Conservation (phyloP, 2,113 vertebrate species). For the Datnioides undecimradiatus region DNA sequence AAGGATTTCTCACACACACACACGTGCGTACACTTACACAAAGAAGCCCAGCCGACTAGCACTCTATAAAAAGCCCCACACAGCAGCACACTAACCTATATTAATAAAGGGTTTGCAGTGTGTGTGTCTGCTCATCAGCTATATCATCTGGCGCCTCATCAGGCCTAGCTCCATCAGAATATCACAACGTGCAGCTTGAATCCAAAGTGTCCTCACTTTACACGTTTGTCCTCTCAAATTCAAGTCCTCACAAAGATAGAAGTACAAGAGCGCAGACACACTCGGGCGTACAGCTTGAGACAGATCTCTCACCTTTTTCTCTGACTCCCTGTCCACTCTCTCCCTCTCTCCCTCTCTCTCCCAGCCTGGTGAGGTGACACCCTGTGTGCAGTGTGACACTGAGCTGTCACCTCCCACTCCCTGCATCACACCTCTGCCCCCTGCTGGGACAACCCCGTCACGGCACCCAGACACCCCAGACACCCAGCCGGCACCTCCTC, state of each 20-base stretch:
- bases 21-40: slow-evolving; percentile 42
- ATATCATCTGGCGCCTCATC: not conserved
- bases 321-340: slow-evolving; percentile 54
- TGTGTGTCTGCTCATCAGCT: not conserved
- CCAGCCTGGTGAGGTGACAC: slow-evolving; percentile 74
- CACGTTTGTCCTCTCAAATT: slow-evolving; percentile 4
- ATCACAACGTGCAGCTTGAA: no score
- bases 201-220: slow-evolving; percentile 1
- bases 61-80: slow-evolving; percentile 9
- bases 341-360: slow-evolving; percentile 38
- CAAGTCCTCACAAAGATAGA: slow-evolving; percentile 12
- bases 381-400: slow-evolving; percentile 75
- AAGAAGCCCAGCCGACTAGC: slow-evolving; percentile 39
- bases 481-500: slow-evolving; percentile 55
- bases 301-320: slow-evolving; percentile 58
- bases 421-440: slow-evolving; percentile 81
- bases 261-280: not conserved
- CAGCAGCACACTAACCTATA: slow-evolving; percentile 3
- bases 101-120: not conserved
- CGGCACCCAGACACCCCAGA: slow-evolving; percentile 64
- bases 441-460: slow-evolving; percentile 74
- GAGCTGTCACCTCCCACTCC: slow-evolving; percentile 80
- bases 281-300: slow-evolving; percentile 29
- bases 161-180: not conserved
- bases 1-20: slow-evolving; percentile 48